These are phyloP conservation scores for Sinhomidia bicolor DNA, from an alignment of 2,888 invertebrate genomes.

Conservation along the genomic window DNA sequence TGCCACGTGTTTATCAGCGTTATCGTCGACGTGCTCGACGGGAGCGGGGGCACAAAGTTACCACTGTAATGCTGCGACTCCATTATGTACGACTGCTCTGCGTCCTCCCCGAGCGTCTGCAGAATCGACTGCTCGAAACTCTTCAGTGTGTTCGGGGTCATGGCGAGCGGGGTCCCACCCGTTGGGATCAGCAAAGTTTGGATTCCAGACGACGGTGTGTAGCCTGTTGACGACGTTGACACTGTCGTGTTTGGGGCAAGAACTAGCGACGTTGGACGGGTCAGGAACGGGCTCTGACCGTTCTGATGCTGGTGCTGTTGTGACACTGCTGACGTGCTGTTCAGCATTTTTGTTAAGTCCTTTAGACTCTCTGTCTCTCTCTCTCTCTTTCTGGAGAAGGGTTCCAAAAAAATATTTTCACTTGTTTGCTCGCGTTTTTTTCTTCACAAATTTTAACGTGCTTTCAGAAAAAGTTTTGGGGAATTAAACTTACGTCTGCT, in stretches of 20 bases:
- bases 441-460: too few relatives aligned
- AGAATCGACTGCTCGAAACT: constrained; percentile 74
- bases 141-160: constrained; percentile 74
- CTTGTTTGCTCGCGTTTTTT: too few relatives aligned
- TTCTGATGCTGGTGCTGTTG: background rate
- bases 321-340: background rate
- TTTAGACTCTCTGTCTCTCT: too few relatives aligned
- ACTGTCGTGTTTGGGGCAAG: background rate
- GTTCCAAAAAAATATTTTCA: too few relatives aligned
- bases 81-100: constrained; percentile 22
- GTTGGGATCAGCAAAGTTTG: background rate
- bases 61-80: constrained; percentile 59
- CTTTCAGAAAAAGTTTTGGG: too few relatives aligned
- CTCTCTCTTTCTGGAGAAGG: too few relatives aligned
- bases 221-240: background rate
- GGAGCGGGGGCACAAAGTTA: constrained; percentile 74
- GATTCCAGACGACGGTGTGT: background rate
- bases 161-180: background rate
- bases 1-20: constrained; percentile 75
- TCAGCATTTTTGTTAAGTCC: background rate
- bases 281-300: background rate
- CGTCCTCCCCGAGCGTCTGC: constrained; percentile 63
- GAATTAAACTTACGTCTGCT: too few relatives aligned
- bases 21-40: constrained; percentile 50
- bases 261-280: background rate